phyloP scores from a whole-genome alignment of 2,888 invertebrate species.

The Thymelicus lineola region DNA sequence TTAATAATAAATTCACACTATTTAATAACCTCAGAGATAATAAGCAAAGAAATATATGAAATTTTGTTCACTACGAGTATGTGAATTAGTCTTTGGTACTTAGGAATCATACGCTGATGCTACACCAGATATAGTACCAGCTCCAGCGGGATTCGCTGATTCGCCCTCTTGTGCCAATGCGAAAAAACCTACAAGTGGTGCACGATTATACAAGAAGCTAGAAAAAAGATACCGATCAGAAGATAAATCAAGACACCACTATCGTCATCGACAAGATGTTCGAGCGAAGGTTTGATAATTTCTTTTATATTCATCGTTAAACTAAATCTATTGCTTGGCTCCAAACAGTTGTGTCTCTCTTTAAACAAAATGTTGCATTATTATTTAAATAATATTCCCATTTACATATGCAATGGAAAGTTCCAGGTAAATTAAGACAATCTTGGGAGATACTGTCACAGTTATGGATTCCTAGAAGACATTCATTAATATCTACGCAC shows the following conservation, averaged over 20 bases:
- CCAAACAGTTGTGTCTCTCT: background rate
- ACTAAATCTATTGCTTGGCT: background rate
- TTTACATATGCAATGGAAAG: constrained; percentile 77
- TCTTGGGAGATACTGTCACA: constrained; percentile 73
- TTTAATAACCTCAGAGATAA: no score
- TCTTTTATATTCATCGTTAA: background rate
- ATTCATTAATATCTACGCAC: constrained; percentile 87
- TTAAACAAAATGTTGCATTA: constrained; percentile 11
- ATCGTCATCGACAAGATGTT: constrained; percentile 88
- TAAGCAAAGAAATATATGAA: background rate
- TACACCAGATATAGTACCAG: constrained; percentile 91
- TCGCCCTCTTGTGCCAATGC: constrained; percentile 86
- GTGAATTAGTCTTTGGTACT: background rate
- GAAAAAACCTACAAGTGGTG: constrained; percentile 75
- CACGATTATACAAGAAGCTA: constrained; percentile 90
- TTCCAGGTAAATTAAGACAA: constrained; percentile 85
- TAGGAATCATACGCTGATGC: constrained; percentile 82
- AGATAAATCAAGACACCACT: constrained; percentile 88
- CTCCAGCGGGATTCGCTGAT: constrained; percentile 95
- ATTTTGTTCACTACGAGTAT: background rate
- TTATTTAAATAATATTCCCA: constrained; percentile 68
- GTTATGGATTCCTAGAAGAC: constrained; percentile 64
- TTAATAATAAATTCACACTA: background rate
- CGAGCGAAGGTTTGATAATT: constrained; percentile 88
- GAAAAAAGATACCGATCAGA: constrained; percentile 92